These are phyloP conservation scores for Cervus canadensis DNA, from an alignment of 2,113 vertebrate species.

Conservation along the genomic window DNA sequence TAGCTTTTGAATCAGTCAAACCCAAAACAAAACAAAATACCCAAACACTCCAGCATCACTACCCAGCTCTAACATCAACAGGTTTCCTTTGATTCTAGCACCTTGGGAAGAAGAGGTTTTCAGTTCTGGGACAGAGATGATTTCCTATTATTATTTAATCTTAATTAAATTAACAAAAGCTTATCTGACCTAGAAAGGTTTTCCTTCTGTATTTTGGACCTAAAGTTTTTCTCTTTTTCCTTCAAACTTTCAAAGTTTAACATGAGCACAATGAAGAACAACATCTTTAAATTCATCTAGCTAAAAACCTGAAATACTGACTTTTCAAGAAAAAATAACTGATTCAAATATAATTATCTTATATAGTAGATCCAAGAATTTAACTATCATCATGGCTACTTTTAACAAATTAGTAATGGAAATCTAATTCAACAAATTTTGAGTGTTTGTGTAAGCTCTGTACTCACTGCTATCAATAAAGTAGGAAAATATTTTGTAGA, in stretches of 20 bases:
- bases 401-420: neutral
- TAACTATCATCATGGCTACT: neutral
- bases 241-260: neutral
- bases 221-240: neutral
- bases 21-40: neutral
- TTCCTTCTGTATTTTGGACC: neutral
- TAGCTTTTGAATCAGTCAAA: neutral
- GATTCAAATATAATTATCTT: neutral
- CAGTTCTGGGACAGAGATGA: neutral
- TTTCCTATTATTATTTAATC: conserved; percentile 8
- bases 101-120: neutral
- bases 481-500: neutral
- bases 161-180: neutral
- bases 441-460: neutral
- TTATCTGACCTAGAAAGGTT: neutral
- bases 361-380: neutral
- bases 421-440: conserved; percentile 1
- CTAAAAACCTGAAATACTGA: neutral
- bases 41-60: neutral
- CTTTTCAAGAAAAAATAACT: neutral
- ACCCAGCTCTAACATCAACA: neutral
- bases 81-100: neutral
- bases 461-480: neutral
- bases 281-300: neutral
- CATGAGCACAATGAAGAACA: neutral